phyloP scores from a whole-genome alignment of 2,113 vertebrate genomes.

The Apeltes quadracus region DNA sequence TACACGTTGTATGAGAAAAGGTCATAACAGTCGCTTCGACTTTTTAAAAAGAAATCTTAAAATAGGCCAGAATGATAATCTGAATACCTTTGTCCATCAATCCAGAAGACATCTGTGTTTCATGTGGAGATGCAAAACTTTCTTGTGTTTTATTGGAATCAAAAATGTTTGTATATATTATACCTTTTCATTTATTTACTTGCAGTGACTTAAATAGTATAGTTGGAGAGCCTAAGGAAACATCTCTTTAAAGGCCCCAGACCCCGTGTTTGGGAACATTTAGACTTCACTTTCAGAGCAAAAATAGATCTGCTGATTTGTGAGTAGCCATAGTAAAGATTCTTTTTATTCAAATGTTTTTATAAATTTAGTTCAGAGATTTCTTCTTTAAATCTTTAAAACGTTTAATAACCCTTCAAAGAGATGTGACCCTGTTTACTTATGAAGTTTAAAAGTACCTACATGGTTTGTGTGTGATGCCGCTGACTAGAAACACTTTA shows the following conservation, averaged over 20 bases:
- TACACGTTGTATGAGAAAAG: constrained; percentile 29
- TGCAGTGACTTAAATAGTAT: constrained; percentile 15
- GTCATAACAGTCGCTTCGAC: constrained; percentile 18
- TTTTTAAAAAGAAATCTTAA: constrained; percentile 3
- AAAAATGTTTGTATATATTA: neutral
- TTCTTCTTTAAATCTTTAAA: constrained; percentile 20
- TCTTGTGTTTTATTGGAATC: neutral
- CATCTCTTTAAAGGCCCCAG: neutral
- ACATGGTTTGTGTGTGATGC: constrained; percentile 42
- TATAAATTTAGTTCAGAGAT: neutral
- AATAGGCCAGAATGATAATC: constrained; percentile 10
- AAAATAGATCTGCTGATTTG: constrained; percentile 5
- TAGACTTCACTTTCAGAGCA: neutral
- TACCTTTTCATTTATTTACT: neutral
- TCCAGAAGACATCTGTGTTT: neutral
- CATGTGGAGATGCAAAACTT: constrained; percentile 8
- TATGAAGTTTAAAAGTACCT: neutral
- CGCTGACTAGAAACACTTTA: neutral
- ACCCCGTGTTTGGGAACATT: neutral
- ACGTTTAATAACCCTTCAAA: neutral
- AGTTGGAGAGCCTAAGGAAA: neutral
- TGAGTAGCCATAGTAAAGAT: constrained; percentile 10
- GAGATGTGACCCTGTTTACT: constrained; percentile 25
- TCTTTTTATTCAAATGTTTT: neutral
- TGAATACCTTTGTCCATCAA: neutral